A percentile compares a stretch with the other conserved stretches of the same genome.
These are phyloP conservation scores for Parambassis ranga DNA, from an alignment of 2,797 vertebrate species.

Conservation along the genomic window DNA sequence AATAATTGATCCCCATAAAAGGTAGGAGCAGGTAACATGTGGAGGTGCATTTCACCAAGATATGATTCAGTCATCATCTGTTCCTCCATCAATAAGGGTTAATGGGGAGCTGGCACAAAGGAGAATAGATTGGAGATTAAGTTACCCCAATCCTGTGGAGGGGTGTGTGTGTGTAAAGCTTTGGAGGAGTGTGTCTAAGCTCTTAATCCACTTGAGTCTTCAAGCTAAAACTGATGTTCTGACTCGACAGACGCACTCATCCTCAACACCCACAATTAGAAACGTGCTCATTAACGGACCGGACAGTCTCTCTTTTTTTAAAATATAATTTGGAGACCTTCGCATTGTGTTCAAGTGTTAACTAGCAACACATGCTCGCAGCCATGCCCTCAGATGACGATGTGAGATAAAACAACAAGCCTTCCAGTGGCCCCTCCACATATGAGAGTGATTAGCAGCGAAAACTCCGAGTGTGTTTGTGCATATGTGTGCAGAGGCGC, in stretches of 20 bases:
- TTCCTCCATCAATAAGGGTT: slow-evolving; percentile 1
- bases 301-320: slow-evolving; percentile 9
- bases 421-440: slow-evolving; percentile 57
- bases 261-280: neutral
- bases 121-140: slow-evolving; percentile 55
- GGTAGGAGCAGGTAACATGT: no score
- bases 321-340: slow-evolving; percentile 12
- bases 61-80: neutral
- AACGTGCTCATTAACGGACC: neutral
- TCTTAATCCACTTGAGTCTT: slow-evolving; percentile 64
- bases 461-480: slow-evolving; percentile 35
- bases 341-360: slow-evolving; percentile 32
- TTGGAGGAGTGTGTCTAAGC: slow-evolving; percentile 60
- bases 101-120: slow-evolving; percentile 21
- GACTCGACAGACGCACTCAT: slow-evolving; percentile 2
- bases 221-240: slow-evolving; percentile 38
- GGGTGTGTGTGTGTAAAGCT: slow-evolving; percentile 42
- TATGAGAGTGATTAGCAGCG: slow-evolving; percentile 68
- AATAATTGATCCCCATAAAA: no score
- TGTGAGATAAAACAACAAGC: slow-evolving; percentile 59
- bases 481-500: neutral
- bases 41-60: neutral
- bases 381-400: slow-evolving; percentile 39
- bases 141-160: slow-evolving; percentile 28
- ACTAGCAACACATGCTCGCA: slow-evolving; percentile 55